Evolutionary conservation across 2,888 invertebrate species (phyloP).

Genomic region (Galerucella pusilla): DNA sequence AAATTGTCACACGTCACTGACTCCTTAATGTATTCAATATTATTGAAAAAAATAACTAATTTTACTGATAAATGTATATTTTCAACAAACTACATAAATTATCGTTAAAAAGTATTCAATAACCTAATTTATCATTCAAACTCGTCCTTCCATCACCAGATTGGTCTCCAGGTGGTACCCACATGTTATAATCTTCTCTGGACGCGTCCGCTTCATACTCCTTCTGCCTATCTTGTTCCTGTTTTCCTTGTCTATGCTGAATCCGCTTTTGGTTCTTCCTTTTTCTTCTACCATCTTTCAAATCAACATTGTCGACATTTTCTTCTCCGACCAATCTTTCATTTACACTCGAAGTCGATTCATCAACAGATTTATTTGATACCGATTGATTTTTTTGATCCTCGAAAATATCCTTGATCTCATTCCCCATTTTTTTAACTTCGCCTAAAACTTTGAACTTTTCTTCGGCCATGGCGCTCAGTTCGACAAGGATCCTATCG

Average conservation of each 20-base stretch:
- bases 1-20: too few species aligned
- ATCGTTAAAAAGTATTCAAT: slow-evolving; percentile 63
- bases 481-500: slow-evolving; percentile 50
- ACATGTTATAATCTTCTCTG: slow-evolving; percentile 76
- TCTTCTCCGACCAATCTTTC: slow-evolving; percentile 25
- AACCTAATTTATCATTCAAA: slow-evolving; percentile 82
- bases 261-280: slow-evolving; percentile 59
- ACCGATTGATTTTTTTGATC: slow-evolving; percentile 38
- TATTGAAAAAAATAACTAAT: too few species aligned
- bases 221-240: slow-evolving; percentile 50
- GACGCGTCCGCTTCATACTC: slow-evolving; percentile 66
- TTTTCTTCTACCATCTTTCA: slow-evolving; percentile 45
- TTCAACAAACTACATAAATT: neutral
- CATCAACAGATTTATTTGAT: neutral
- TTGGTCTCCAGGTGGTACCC: slow-evolving; percentile 82
- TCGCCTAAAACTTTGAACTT: slow-evolving; percentile 52
- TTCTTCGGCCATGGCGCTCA: slow-evolving; percentile 52
- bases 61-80: too few species aligned
- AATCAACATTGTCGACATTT: slow-evolving; percentile 15
- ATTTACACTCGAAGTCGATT: neutral
- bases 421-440: slow-evolving; percentile 51
- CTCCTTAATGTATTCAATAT: too few species aligned
- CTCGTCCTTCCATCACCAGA: slow-evolving; percentile 81
- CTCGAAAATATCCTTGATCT: slow-evolving; percentile 51
- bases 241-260: slow-evolving; percentile 57